Percentiles rank a stretch among this genome's conserved stretches.
Conservation (phyloP, 2,888 invertebrate genomes). For the Megaustenia siamemsis region DNA sequence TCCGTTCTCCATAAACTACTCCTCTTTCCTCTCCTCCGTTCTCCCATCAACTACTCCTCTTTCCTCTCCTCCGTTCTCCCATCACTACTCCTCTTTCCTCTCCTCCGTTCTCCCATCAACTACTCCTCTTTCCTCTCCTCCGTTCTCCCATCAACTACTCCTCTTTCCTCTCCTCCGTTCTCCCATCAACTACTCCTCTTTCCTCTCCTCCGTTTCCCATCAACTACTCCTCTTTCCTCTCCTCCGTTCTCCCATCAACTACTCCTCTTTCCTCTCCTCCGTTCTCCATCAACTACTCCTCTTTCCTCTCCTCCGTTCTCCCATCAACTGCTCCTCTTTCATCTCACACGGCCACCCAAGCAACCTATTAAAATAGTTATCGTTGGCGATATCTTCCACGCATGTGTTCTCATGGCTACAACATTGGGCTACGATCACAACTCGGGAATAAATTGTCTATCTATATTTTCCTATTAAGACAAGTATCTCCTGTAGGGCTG, state of each 20-base stretch:
- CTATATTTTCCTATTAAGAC: no score
- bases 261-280: conserved; percentile 17
- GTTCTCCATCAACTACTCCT: background rate
- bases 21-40: background rate
- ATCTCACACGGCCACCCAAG: no score
- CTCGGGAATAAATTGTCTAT: no score
- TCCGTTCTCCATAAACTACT: no score
- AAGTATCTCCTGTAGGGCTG: no score
- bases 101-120: background rate
- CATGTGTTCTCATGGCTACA: no score
- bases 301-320: background rate
- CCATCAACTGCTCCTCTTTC: no score
- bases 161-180: background rate
- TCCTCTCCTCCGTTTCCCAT: background rate
- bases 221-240: background rate
- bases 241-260: background rate
- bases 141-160: background rate
- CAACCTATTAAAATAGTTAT: no score
- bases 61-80: background rate
- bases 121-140: background rate
- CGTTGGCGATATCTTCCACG: no score
- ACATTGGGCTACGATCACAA: no score
- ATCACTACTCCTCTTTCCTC: background rate
- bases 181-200: background rate
- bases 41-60: background rate